A percentile compares a stretch with the other conserved stretches of the same genome.
Conservation (phyloP, 2,113 vertebrate genomes). For the Cyphomyrus discorhynchus region DNA sequence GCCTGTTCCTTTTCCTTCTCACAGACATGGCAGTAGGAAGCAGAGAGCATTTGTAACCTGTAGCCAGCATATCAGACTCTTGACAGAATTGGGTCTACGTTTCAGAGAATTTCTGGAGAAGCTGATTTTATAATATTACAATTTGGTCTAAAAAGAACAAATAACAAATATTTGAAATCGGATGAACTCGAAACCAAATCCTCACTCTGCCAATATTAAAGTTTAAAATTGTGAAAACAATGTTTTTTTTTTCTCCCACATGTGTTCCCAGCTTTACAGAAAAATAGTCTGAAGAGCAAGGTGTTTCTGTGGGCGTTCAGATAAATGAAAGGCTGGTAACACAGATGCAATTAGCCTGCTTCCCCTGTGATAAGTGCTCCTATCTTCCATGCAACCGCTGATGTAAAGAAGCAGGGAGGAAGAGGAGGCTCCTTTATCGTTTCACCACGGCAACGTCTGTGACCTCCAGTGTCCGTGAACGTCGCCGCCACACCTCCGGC, state of each 20-base stretch:
- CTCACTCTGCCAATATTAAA: neutral
- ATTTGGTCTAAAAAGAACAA: neutral
- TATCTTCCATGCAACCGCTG: neutral
- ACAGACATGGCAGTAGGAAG: neutral
- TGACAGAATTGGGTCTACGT: neutral
- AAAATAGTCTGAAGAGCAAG: neutral
- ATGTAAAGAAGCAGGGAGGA: slow-evolving; percentile 16
- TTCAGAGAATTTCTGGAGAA: neutral
- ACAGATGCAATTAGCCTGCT: slow-evolving; percentile 2
- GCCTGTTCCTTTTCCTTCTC: neutral
- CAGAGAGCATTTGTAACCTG: neutral
- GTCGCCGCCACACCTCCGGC: slow-evolving; percentile 52
- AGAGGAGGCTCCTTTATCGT: neutral
- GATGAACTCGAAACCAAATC: neutral
- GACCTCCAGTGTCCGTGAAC: slow-evolving; percentile 62
- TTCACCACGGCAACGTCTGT: slow-evolving; percentile 38
- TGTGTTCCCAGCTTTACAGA: neutral
- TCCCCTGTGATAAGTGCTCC: slow-evolving; percentile 9
- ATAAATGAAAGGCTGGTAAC: neutral
- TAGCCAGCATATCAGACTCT: neutral
- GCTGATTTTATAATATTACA: neutral
- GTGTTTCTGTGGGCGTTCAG: slow-evolving; percentile 2
- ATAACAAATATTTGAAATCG: neutral
- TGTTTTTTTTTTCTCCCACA: neutral
- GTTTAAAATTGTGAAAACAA: slow-evolving; percentile 8